Evolutionary conservation across 1,140 invertebrate species (phyloP).

Genomic region (Ladona fulva): DNA sequence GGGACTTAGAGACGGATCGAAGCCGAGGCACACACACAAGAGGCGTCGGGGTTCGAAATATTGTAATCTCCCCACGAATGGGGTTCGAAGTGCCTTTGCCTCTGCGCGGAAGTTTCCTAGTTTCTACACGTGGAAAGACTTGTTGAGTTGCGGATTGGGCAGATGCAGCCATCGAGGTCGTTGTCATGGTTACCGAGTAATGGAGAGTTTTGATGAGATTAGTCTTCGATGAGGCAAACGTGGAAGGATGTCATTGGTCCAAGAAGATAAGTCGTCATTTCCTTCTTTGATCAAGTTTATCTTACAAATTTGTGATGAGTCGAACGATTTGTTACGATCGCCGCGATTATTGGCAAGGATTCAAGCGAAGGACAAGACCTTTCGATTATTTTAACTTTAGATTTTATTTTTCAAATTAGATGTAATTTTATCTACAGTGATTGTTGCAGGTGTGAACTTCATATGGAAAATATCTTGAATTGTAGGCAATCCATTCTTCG

Average conservation of each 20-base stretch:
- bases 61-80: not conserved
- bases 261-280: too few relatives aligned
- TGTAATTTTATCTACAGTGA: too few relatives aligned
- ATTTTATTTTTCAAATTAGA: too few relatives aligned
- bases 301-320: too few relatives aligned
- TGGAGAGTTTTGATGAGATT: not conserved
- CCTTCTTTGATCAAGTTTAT: too few relatives aligned
- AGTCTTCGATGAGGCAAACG: not conserved
- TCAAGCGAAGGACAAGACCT: too few relatives aligned
- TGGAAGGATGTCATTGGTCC: not conserved
- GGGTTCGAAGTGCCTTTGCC: not conserved
- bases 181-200: not conserved
- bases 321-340: too few relatives aligned
- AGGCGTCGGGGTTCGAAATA: not conserved
- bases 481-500: too few relatives aligned
- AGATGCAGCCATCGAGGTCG: not conserved
- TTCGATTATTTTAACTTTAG: too few relatives aligned
- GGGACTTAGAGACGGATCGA: not conserved
- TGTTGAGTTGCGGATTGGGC: not conserved
- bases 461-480: too few relatives aligned
- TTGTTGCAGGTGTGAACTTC: too few relatives aligned
- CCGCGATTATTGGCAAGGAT: too few relatives aligned
- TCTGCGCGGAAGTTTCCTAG: not conserved
- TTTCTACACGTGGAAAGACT: not conserved
- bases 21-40: not conserved